Base-by-base conservation (phyloP, 2,888 invertebrate genomes). In the Iselma pallidipennis region DNA sequence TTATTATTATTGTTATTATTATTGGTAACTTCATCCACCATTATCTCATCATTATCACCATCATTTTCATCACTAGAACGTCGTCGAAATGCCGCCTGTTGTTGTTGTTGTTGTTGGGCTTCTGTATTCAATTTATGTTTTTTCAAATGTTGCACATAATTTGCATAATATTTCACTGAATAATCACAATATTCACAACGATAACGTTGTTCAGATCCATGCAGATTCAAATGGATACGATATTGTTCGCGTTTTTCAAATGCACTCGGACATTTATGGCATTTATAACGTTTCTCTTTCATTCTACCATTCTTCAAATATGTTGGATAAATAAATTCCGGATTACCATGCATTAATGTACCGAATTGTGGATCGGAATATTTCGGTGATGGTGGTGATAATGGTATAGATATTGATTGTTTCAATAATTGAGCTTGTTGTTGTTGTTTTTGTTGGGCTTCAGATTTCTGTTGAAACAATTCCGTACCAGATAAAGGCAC, bases 171-270 rank as follows among this genome's bases (percentile, higher is more conserved):
- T 72, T 92, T 92, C 0, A 94, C 94, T 1, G 94, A 92, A 80
- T 94, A 94, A 81, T 95, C 94, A 80, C 95, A 95, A 48, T 88
- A 84, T 71, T 91, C 89, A 82, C 95, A 95, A 71, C 88, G 89
- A 78, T 92, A 94, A 63, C 90, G 86, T 79, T 94, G 92, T 73
- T 90, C 89, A 0, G 93, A 90, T 3, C 94, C 94, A 76, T 95
- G 95, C 49, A 94, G 82, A 16, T 90, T 89, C 70, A 91, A 81
- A 80, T 95, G 95, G 25, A 91, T 88, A 79, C 91, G 90, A 79
- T 91, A 94, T 78, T 94, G 92, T 73, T 91, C 90, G 37, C 91
- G 84, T 81, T 94, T 94, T 74, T 93, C 92, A 80, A 94, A 94
- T 0, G 93, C 92, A 49, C 93, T 93, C 0, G 95, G 94, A 76